Conservation (phyloP, 1,140 invertebrate genomes). For the Sesamia nonagrioides region DNA sequence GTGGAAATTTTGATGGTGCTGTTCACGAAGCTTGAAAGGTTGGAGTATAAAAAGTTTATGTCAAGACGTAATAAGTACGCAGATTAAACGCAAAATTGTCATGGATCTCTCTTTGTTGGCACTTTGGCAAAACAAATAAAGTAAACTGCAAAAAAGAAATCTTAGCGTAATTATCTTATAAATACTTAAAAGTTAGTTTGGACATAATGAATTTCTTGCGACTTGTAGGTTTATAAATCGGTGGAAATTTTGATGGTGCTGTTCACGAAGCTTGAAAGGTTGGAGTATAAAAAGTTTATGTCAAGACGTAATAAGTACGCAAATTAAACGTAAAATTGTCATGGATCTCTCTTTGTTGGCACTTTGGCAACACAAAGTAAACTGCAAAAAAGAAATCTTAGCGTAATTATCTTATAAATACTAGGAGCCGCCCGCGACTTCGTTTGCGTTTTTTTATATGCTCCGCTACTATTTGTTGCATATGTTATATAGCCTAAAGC, state of each 20-base stretch:
- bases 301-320: not conserved
- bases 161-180: too few species aligned
- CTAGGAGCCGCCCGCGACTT: too few species aligned
- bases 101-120: not conserved
- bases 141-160: not conserved
- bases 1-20: not conserved
- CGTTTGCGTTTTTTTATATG: too few species aligned
- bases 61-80: not conserved
- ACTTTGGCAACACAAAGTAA: too few species aligned
- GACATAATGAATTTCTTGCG: conserved; percentile 3
- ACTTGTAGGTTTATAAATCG: not conserved
- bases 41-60: not conserved
- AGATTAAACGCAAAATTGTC: not conserved
- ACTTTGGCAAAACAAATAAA: not conserved
- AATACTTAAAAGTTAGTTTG: conserved; percentile 30
- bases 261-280: conserved; percentile 5
- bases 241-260: not conserved
- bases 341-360: too few species aligned
- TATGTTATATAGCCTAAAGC: too few species aligned
- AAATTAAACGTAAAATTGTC: not conserved
- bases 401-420: too few species aligned
- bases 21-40: conserved; percentile 5
- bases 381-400: too few species aligned
- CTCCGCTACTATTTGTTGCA: too few species aligned
- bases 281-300: not conserved